phyloP scores from a whole-genome alignment of 2,888 invertebrate genomes.

The Phragmatobia fuliginosa region DNA sequence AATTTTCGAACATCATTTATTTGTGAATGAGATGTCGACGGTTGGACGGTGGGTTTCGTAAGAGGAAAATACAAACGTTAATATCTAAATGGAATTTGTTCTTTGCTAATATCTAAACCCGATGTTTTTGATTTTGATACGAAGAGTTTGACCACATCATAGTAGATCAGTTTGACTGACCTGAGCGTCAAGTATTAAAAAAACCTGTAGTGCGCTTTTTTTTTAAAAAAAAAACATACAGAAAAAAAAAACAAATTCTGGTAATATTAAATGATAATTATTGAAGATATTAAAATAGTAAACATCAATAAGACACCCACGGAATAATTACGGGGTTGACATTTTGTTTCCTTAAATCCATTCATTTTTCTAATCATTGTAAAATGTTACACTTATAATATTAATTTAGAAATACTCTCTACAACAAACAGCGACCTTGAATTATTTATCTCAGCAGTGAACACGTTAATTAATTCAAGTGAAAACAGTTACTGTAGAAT shows the following conservation, averaged over 20 bases:
- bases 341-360: too few relatives aligned
- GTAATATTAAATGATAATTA: background rate
- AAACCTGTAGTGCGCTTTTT: background rate
- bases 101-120: background rate
- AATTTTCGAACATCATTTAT: conserved; percentile 3
- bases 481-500: background rate
- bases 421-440: background rate
- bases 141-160: background rate
- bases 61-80: conserved; percentile 11
- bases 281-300: too few relatives aligned
- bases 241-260: background rate
- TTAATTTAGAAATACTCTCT: background rate
- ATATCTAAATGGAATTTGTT: background rate
- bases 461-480: conserved; percentile 1
- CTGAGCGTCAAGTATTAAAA: background rate
- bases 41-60: conserved; percentile 11
- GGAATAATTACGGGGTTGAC: too few relatives aligned
- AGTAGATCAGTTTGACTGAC: background rate
- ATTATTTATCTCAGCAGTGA: background rate
- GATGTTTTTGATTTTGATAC: background rate
- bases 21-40: conserved; percentile 3
- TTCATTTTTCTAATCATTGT: background rate
- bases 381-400: background rate
- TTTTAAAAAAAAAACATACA: background rate
- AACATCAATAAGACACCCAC: too few relatives aligned